Evolutionary conservation across 2,888 invertebrate species (phyloP), one percentile per base, ranked within the genome.

Genomic region (Cheilosia grossa): DNA sequence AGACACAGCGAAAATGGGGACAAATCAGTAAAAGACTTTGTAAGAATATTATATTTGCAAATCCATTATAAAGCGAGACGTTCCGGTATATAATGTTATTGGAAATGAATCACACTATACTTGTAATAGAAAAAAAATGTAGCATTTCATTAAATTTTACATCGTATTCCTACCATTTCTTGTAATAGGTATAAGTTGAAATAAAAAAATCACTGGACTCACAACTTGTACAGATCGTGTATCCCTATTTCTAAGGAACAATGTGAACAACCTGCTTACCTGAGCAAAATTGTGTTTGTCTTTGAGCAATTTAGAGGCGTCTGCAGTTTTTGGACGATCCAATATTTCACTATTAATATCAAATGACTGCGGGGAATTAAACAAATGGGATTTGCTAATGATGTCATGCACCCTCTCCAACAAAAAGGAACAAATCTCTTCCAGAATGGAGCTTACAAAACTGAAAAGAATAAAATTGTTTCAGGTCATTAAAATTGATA

Each of bases 381-480:
- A 89, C 33, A 89, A 88, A 67, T 90, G 88, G 0, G 91, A 91
- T 58, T 89, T 88, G 74, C 90, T 91, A 33, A 91, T 91, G 59
- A 92, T 92, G 74, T 90, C 90, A 87, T 91, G 90, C 7, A 92
- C 90, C 74, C 90, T 89, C 80, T 91, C 90, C 78, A 91, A 83
- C 54, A 92, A 87, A 87, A 90, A 91, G 3, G 90, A 91, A 40
- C 90, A 91, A 19, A 92, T 82, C 72, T 91, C 90, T 59, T 91
- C 91, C 13, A 91, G 89, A 75, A 91, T 88, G n/a, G 89, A 89
- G 78, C 90, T 90, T 19, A 91, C 88, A 77, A 90, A 89, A 64
- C 92, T 92, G 66, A 15, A 87, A 87, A 30, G 13, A 77, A 58
- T 67, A 0, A 19, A 81, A 61, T 47, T 27, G n/a, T 27, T n/a